phyloP scores from a whole-genome alignment of 1,140 invertebrate genomes.

The Asbolus verrucosus region DNA sequence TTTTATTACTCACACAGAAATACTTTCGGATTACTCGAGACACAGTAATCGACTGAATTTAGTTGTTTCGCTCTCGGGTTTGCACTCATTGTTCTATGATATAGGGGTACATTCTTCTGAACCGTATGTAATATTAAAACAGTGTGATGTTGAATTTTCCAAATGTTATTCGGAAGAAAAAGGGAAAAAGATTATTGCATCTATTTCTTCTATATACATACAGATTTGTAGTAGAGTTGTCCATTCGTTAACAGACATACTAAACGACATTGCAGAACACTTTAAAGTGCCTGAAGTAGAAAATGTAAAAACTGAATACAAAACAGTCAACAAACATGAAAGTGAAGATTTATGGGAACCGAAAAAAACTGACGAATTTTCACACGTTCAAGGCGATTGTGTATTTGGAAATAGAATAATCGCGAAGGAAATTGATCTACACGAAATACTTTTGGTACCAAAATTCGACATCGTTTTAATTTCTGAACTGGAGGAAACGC shows the following conservation, averaged over 20 bases:
- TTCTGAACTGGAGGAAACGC: slow-evolving; percentile 61
- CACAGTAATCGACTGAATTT: slow-evolving; percentile 76
- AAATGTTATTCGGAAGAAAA: slow-evolving; percentile 74
- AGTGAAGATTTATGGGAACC: slow-evolving; percentile 81
- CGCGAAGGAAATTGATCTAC: slow-evolving; percentile 28
- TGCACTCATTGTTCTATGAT: slow-evolving; percentile 75
- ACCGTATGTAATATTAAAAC: slow-evolving; percentile 72
- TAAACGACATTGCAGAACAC: slow-evolving; percentile 70
- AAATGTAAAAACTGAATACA: slow-evolving; percentile 50
- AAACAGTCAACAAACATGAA: slow-evolving; percentile 58
- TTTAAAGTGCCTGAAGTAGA: slow-evolving; percentile 68
- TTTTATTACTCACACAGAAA: slow-evolving; percentile 79
- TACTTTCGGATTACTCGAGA: slow-evolving; percentile 78
- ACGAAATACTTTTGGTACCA: slow-evolving; percentile 59
- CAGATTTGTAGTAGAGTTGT: slow-evolving; percentile 81
- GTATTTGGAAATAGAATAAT: slow-evolving; percentile 23
- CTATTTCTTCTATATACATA: slow-evolving; percentile 76
- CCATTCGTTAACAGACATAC: slow-evolving; percentile 71
- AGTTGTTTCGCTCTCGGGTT: slow-evolving; percentile 73
- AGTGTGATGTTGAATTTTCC: slow-evolving; percentile 80
- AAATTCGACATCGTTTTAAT: slow-evolving; percentile 61
- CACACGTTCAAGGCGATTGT: neutral
- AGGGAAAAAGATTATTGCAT: slow-evolving; percentile 71
- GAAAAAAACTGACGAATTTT: slow-evolving; percentile 67
- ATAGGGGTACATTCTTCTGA: slow-evolving; percentile 66